Evolutionary conservation across 1,140 invertebrate species (phyloP).

Genomic region (Bombus terrestris): DNA sequence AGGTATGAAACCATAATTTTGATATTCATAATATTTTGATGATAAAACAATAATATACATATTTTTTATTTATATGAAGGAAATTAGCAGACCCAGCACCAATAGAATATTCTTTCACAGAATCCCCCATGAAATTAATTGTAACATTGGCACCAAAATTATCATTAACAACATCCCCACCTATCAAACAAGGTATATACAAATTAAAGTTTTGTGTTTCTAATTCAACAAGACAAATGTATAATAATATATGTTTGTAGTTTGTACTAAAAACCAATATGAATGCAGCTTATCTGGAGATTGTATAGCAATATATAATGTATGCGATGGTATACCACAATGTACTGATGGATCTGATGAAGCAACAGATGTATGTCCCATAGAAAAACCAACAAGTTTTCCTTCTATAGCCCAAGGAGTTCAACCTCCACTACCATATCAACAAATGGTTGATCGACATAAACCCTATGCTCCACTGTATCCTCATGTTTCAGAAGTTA

Average conservation of each 20-base stretch:
- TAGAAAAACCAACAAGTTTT: conserved; percentile 76
- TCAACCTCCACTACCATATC: conserved; percentile 64
- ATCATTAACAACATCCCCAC: conserved; percentile 64
- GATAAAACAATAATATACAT: conserved; percentile 30
- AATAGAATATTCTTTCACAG: conserved; percentile 72
- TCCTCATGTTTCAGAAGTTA: conserved; percentile 60
- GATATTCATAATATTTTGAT: neutral
- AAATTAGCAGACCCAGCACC: conserved; percentile 62
- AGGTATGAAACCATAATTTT: conserved; percentile 81
- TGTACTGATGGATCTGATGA: conserved; percentile 96
- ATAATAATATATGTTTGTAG: conserved; percentile 51
- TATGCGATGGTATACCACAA: conserved; percentile 96
- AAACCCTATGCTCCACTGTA: conserved; percentile 68
- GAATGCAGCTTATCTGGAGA: conserved; percentile 92
- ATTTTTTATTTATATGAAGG: conserved; percentile 34
- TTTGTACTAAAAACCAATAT: conserved; percentile 93
- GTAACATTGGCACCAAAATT: conserved; percentile 67
- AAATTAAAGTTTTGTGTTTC: neutral
- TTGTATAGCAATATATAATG: conserved; percentile 97
- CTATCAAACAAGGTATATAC: conserved; percentile 67
- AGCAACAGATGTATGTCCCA: conserved; percentile 90
- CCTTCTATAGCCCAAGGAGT: conserved; percentile 66
- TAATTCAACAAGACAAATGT: neutral
- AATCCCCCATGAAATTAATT: conserved; percentile 56
- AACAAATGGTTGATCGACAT: conserved; percentile 73